Evolutionary conservation across 2,888 invertebrate species (phyloP).

Genomic region (Apotomis betuletana): DNA sequence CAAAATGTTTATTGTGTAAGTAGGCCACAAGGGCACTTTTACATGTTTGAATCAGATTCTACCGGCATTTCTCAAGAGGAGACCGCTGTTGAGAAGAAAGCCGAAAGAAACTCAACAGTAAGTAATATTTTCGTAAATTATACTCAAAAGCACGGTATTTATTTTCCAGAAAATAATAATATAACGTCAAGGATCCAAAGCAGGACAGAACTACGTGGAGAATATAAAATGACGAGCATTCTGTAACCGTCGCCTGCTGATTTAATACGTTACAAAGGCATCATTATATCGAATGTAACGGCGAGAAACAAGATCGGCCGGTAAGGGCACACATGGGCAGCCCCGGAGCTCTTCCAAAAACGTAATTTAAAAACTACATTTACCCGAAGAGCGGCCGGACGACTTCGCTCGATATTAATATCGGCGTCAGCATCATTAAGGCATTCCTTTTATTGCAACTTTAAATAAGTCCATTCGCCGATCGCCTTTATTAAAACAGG

Average conservation of each 20-base stretch:
- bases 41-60: no score
- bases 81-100: no score
- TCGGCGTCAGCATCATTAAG: slow-evolving; percentile 80
- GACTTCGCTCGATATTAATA: slow-evolving; percentile 77
- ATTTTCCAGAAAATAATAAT: no score
- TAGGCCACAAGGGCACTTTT: no score
- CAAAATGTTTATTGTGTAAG: no score
- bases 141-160: no score
- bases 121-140: no score
- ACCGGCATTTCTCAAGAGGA: no score
- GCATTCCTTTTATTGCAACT: slow-evolving; percentile 82
- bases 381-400: slow-evolving; percentile 66
- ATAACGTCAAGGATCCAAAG: background rate
- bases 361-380: slow-evolving; percentile 80
- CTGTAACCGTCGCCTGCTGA: slow-evolving; percentile 35
- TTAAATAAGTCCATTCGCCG: slow-evolving; percentile 78
- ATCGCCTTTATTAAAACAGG: slow-evolving; percentile 74
- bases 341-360: slow-evolving; percentile 60
- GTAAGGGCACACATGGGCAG: slow-evolving; percentile 47
- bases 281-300: slow-evolving; percentile 43
- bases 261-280: slow-evolving; percentile 45
- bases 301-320: slow-evolving; percentile 49
- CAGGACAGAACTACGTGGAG: background rate
- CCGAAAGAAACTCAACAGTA: no score
- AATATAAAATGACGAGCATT: slow-evolving; percentile 9